These are phyloP conservation scores for Equus przewalskii DNA, from an alignment of 2,113 vertebrate species.

Conservation along the genomic window DNA sequence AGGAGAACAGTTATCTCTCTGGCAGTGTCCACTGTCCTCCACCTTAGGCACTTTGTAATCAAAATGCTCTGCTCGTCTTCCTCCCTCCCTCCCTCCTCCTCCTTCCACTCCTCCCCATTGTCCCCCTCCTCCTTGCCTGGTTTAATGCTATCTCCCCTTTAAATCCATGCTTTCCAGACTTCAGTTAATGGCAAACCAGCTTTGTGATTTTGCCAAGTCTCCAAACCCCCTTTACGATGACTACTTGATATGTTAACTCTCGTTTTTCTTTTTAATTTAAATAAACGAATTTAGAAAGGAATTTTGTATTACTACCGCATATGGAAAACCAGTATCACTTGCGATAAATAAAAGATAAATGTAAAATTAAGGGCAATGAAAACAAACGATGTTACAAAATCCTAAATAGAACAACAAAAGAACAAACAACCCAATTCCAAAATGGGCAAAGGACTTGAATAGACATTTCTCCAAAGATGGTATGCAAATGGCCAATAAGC, in stretches of 20 bases:
- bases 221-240: not conserved
- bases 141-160: not conserved
- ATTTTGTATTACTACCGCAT: not conserved
- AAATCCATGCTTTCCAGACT: not conserved
- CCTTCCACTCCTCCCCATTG: not conserved
- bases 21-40: not conserved
- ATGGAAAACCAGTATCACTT: not conserved
- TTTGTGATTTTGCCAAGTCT: not conserved
- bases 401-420: not conserved
- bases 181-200: not conserved
- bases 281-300: not conserved
- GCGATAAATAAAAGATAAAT: not conserved
- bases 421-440: too few species aligned
- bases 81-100: not conserved
- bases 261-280: not conserved
- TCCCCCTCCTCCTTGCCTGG: not conserved
- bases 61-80: fast-evolving
- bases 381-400: not conserved
- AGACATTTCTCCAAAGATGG: not conserved
- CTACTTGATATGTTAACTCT: not conserved
- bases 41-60: not conserved
- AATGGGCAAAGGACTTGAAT: not conserved
- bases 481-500: too few species aligned
- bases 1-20: not conserved
- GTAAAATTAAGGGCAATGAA: not conserved